Conservation (phyloP, 2,113 vertebrate species). For the Gallinago undulata region DNA sequence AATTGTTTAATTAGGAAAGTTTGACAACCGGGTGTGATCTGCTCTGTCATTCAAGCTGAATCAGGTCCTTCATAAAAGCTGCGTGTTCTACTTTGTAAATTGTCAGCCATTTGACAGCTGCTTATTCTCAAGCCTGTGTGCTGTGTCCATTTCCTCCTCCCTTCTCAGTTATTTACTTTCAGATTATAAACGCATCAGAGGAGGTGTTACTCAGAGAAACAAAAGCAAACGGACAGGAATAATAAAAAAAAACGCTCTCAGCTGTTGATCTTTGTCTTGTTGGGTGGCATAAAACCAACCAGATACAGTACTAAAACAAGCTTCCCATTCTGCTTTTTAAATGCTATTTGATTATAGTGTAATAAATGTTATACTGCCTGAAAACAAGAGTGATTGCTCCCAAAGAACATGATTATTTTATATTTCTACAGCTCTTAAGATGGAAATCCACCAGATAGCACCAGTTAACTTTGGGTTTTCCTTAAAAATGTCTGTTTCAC, state of each 20-base stretch:
- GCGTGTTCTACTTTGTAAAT: background rate
- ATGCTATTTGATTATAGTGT: background rate
- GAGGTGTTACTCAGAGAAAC: constrained; percentile 44
- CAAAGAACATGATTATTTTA: background rate
- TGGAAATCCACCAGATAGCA: background rate
- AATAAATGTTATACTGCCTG: background rate
- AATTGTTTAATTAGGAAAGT: background rate
- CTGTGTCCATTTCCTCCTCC: constrained; percentile 32
- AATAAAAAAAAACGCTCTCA: background rate
- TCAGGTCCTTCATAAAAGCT: background rate
- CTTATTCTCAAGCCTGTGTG: background rate
- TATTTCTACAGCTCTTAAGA: background rate
- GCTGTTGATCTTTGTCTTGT: background rate
- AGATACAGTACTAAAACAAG: background rate
- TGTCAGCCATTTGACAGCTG: constrained; percentile 46
- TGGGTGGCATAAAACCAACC: background rate
- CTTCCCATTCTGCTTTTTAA: background rate
- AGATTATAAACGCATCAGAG: constrained; percentile 36
- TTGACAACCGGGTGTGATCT: background rate
- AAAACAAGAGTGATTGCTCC: background rate
- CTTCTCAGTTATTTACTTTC: constrained; percentile 54
- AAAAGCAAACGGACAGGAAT: constrained; percentile 14
- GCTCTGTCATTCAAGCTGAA: background rate
- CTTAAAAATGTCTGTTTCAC: background rate
- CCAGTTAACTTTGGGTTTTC: background rate